Conservation (phyloP, 2,113 vertebrate genomes). For the Chitala chitala region DNA sequence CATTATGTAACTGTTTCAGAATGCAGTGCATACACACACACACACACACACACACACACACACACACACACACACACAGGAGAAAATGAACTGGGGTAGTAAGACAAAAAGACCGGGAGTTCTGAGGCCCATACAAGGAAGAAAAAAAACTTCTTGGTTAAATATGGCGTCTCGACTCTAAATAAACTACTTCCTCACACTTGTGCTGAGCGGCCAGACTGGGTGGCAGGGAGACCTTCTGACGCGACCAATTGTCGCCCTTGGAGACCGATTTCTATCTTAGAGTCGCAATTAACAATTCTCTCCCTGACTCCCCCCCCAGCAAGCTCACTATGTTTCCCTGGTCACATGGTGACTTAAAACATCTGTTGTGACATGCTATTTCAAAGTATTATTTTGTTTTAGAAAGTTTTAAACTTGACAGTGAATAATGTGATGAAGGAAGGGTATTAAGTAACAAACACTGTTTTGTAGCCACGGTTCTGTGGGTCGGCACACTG, state of each 20-base stretch:
- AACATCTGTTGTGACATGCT: background rate
- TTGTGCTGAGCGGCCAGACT: slow-evolving; percentile 54
- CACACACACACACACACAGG: slow-evolving; percentile 19
- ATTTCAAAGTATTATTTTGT: too few species aligned
- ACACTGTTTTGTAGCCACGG: too few species aligned
- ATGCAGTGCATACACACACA: background rate
- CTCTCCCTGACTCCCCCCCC: slow-evolving; percentile 54
- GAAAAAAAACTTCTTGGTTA: slow-evolving; percentile 41
- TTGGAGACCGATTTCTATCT: slow-evolving; percentile 71
- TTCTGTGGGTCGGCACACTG: too few species aligned
- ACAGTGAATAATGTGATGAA: background rate
- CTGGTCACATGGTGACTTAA: background rate
- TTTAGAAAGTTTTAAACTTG: background rate
- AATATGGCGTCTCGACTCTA: slow-evolving; percentile 60
- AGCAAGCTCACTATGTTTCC: slow-evolving; percentile 30
- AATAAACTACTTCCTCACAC: slow-evolving; percentile 60
- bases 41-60: slow-evolving; percentile 18
- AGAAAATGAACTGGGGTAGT: slow-evolving; percentile 36
- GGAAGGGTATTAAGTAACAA: too few species aligned
- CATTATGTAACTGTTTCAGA: slow-evolving; percentile 39
- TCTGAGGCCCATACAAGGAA: slow-evolving; percentile 32
- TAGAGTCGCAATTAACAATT: slow-evolving; percentile 68
- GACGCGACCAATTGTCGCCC: slow-evolving; percentile 68
- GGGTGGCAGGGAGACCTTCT: slow-evolving; percentile 66
- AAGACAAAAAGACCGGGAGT: slow-evolving; percentile 24